Evolutionary conservation across 2,888 invertebrate genomes (phyloP), one percentile per base, ranked within the genome.

Genomic region (Apotomis betuletana): DNA sequence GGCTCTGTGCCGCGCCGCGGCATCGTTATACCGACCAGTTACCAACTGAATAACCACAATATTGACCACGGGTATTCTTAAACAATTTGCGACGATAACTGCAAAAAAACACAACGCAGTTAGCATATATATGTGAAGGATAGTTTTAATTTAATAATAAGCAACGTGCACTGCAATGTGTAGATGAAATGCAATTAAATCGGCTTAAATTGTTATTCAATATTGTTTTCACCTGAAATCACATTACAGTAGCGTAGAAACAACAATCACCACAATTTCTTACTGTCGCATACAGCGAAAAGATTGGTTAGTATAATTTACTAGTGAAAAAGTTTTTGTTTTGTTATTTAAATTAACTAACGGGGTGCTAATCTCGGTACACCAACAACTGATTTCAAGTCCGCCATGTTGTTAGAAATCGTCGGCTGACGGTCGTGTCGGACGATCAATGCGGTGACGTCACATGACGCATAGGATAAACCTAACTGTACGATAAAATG

Each of bases 341-440:
- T 62, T 74, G 70, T 69, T 77, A 75, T 67, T 76, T 61, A 69
- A 74, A 69, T 76, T 74, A 76, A 78, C 74, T 71, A 77, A 75
- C 73, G 71, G 80, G 80, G 80, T 60, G n/a, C 63, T 77, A 75
- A 76, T 57, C 71, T 75, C 70, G 75, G 81, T 78, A 79, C 76
- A 78, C 75, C 75, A 85, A 82, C 88, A 88, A 87, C 85, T 87
- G 88, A 85, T 84, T 83, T 82, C 73, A 80, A 77, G 77, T 83
- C 87, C 88, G 92, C 92, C 92, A 93, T 93, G 87, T 92, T 93
- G 92, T 90, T 89, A 79, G 79, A 83, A 80, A 79, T 79, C 78
- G 70, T 76, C 74, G 63, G 67, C 46, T 72, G 71, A 67, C 71
- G 67, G 67, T 64, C 67, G 67, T 58, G 75, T 74, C 71, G 79